phyloP scores from a whole-genome alignment of 2,888 invertebrate species.

The Acanthoscelides obtectus region DNA sequence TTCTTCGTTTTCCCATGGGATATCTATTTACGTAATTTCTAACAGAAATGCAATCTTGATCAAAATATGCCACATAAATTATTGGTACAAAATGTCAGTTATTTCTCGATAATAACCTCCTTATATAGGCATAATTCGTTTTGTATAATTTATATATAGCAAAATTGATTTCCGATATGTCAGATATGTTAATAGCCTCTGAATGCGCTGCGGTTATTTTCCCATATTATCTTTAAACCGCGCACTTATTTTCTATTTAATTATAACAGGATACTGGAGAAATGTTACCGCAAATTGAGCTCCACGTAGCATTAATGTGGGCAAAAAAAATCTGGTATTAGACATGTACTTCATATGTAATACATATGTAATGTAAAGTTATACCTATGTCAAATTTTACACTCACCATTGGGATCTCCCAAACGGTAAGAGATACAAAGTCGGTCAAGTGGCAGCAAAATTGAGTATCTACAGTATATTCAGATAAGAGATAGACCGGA shows the following conservation, averaged over 20 bases:
- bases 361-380: too few relatives aligned
- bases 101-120: constrained; percentile 16
- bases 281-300: background rate
- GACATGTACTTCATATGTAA: too few relatives aligned
- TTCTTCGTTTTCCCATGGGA: too few relatives aligned
- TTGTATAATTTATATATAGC: constrained; percentile 10
- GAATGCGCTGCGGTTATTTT: background rate
- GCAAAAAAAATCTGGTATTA: background rate
- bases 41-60: background rate
- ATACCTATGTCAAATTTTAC: too few relatives aligned
- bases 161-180: background rate
- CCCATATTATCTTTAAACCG: background rate
- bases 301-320: background rate
- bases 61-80: constrained; percentile 6
- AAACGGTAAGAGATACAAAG: too few relatives aligned
- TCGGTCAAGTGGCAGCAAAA: too few relatives aligned
- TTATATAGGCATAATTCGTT: constrained; percentile 13
- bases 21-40: background rate
- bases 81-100: constrained; percentile 13
- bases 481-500: too few relatives aligned
- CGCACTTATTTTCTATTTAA: background rate
- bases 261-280: background rate
- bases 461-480: too few relatives aligned
- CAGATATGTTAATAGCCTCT: background rate
- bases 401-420: too few relatives aligned